These are phyloP conservation scores for Hormaphis cornu DNA, from an alignment of 1,140 invertebrate genomes.

Conservation along the genomic window DNA sequence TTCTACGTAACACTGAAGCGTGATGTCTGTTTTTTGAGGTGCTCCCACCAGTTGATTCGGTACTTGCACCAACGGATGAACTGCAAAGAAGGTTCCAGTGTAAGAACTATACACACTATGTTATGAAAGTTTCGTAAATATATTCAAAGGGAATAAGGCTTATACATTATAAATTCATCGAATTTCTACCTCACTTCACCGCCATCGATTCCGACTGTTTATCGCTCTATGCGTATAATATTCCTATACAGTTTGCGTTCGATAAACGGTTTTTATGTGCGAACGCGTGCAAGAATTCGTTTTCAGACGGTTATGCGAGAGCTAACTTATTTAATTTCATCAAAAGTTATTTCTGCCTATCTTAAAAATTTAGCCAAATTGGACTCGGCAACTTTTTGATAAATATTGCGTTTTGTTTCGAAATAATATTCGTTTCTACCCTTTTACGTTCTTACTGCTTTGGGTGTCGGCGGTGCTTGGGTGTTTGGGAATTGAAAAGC, in stretches of 20 bases:
- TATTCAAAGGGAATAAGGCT: background rate
- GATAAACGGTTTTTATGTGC: slow-evolving; percentile 3
- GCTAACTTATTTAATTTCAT: slow-evolving; percentile 14
- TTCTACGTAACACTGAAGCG: slow-evolving; percentile 85
- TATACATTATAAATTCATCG: slow-evolving; percentile 19
- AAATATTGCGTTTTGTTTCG: slow-evolving; percentile 23
- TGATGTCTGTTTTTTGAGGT: slow-evolving; percentile 76
- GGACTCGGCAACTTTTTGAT: slow-evolving; percentile 15
- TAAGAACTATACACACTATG: background rate
- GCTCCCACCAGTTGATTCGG: slow-evolving; percentile 85
- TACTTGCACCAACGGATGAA: slow-evolving; percentile 85
- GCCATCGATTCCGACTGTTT: background rate
- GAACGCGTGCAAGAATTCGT: slow-evolving; percentile 26
- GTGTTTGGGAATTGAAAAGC: slow-evolving; percentile 12
- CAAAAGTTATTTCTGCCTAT: slow-evolving; percentile 1
- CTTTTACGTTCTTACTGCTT: background rate
- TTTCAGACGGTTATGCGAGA: slow-evolving; percentile 20
- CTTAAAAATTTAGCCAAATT: slow-evolving; percentile 20
- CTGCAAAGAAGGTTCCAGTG: slow-evolving; percentile 45
- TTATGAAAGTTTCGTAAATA: background rate
- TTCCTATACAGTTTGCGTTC: background rate
- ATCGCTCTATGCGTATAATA: background rate
- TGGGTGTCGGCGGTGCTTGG: background rate
- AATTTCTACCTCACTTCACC: background rate
- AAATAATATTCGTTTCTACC: slow-evolving; percentile 20